Conservation (phyloP, 1,140 invertebrate species). For the Saccostrea glomerata region DNA sequence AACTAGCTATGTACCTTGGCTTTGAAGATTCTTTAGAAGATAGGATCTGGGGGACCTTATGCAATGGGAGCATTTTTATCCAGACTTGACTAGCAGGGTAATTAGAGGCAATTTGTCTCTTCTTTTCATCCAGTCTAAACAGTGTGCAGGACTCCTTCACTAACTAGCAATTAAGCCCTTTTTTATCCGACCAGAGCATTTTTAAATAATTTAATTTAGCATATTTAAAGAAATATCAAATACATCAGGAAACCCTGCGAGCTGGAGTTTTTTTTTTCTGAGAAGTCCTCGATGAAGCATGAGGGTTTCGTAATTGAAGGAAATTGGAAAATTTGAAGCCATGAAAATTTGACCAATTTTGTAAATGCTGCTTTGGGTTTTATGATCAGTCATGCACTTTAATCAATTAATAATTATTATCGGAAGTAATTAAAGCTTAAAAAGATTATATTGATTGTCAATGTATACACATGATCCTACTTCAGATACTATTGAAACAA, state of each 20-base stretch:
- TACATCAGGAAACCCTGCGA: neutral
- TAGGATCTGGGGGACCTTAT: slow-evolving; percentile 32
- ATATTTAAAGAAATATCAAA: slow-evolving; percentile 35
- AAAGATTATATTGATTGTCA: neutral
- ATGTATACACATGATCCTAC: neutral
- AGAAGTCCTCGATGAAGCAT: neutral
- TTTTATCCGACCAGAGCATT: neutral
- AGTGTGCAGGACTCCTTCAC: neutral
- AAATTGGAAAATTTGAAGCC: neutral
- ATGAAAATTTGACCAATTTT: neutral
- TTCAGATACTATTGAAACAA: neutral
- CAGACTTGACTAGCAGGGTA: slow-evolving; percentile 32
- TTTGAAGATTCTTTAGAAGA: slow-evolving; percentile 31
- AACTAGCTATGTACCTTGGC: slow-evolving; percentile 26
- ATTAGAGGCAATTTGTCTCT: slow-evolving; percentile 34
- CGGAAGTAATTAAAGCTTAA: neutral
- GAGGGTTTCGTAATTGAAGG: neutral
- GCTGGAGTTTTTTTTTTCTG: neutral
- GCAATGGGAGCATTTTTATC: slow-evolving; percentile 7
- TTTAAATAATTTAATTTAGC: slow-evolving; percentile 36
- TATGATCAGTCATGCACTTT: neutral
- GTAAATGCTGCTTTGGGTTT: neutral
- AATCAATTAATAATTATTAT: neutral
- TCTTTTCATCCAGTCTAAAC: neutral
- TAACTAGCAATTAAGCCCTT: slow-evolving; percentile 30